Evolutionary conservation across 2,113 vertebrate species (phyloP), one percentile per base, ranked within the genome.

Genomic region (Suricata suricatta): DNA sequence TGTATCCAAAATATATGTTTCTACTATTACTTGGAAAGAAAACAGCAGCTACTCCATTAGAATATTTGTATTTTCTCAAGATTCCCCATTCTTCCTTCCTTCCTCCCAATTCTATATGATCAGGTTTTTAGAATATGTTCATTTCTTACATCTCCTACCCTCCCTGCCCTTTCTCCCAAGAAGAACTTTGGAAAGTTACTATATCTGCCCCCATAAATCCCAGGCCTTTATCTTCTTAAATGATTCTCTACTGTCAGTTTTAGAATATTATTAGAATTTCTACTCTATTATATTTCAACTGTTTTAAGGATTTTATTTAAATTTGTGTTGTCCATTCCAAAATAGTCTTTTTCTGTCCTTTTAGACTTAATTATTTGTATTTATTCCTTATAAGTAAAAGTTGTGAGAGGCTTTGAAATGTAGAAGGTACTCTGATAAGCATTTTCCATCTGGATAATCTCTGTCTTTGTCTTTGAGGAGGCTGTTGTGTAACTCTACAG

Each of bases 361-460:
- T 83, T 94, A 52, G 41, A 77, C 94, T 90, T 76, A 90, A 64
- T 95, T 89, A 35, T 72, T 93, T 94, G 31, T 54, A 72, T 88
- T 90, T 91, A 41, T 63, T 71, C 31, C 29, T 29, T 57, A 3
- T 74, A 64, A 87, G 15, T 47, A 35, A 83, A 92, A 93, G 16
- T 16, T 87, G 52, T 80, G 74, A 68, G 96, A 86, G 38, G 38
- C 50, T 66, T 44, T 44, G 47, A 47, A 87, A 92, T 52, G 3
- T 25, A 15, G 4, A 35, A 27, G 27, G 25, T 52, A 14, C 25
- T 25, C 44, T 82, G 76, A 54, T 2, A 21, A 33, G 41, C 81
- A 12, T 90, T 66, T 85, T 88, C 13, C 35, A 33, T 81, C 54
- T 54, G 66, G 19, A 10, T 80, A 82, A 64, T 86, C 54, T 90